Base-by-base conservation (phyloP, 1,140 invertebrate species). In the Stratiolaelaps scimitus region DNA sequence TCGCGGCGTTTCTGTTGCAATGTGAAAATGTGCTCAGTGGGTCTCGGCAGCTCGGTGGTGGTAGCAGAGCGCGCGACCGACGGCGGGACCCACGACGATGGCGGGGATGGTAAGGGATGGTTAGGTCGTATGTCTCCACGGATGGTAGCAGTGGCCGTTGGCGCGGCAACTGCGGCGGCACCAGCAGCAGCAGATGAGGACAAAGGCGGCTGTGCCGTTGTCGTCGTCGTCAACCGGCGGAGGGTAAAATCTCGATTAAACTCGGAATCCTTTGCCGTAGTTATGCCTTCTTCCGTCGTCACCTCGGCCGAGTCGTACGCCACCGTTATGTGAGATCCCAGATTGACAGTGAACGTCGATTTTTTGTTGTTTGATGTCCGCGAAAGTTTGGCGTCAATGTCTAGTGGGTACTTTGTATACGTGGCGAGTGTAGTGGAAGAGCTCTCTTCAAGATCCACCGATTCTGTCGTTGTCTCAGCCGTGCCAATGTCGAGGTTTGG, bases 291-390 rank as follows among this genome's bases (percentile, higher is more conserved):
- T 34, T 60, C 53, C 26, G 53, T 17, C 10, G 53, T 60, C 15
- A 60, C 15, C 20, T 60, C 23, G 15, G 15, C 53, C 17, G 53
- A 60, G 23, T 60, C 23, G 53, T 60, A 60, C 26, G 53, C 53
- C 23, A 60, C 53, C 1, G 53, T 60, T 2, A 60, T 60, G 10
- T 60, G 53, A 26, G 53, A 60, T 26, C 53, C 53, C 4, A 60
- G 53, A 23, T 60, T 26, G 53, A 60, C 53, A 4, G 53, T 26
- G 23, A 60, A 60, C 23, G 53, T 60, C 2, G 53, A 60, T 26
- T 60, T 60, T 26, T 60, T 60, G 53, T 26, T 60, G 10, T 60
- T 60, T 34, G 53, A 60, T 17, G 26, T 29, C 23, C 34, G 26
- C 4, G 53, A 60, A 17, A 17, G 23, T 23, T 60, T 60, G 1